Conservation (phyloP, 1,140 invertebrate species). For the Bombus affinis region DNA sequence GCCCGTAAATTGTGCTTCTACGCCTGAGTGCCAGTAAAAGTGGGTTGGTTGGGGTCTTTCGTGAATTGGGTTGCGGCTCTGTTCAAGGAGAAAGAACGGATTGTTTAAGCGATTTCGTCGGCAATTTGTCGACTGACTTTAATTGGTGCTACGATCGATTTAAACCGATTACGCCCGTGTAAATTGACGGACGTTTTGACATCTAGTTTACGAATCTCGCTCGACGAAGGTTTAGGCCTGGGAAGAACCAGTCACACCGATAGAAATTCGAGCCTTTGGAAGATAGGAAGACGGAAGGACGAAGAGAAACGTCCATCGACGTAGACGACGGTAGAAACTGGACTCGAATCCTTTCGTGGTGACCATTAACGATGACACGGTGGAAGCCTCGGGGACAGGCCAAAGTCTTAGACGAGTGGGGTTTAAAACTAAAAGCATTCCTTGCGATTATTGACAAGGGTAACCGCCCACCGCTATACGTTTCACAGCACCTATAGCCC, state of each 20-base stretch:
- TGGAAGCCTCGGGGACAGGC: slow-evolving; percentile 20
- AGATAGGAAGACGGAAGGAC: background rate
- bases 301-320: slow-evolving; percentile 43
- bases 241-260: background rate
- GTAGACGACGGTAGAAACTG: slow-evolving; percentile 49
- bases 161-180: background rate
- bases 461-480: slow-evolving; percentile 52
- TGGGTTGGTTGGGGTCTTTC: slow-evolving; percentile 60
- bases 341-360: slow-evolving; percentile 38
- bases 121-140: background rate
- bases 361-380: slow-evolving; percentile 60
- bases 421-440: slow-evolving; percentile 71
- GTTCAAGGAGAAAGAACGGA: slow-evolving; percentile 11
- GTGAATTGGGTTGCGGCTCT: slow-evolving; percentile 61
- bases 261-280: background rate
- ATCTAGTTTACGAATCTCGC: background rate
- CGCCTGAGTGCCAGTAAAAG: slow-evolving; percentile 40
- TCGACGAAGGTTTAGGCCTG: background rate
- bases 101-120: background rate
- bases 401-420: slow-evolving; percentile 34
- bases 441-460: slow-evolving; percentile 69
- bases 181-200: slow-evolving; percentile 12
- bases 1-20: slow-evolving; percentile 34
- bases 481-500: slow-evolving; percentile 36
- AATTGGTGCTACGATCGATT: background rate